Evolutionary conservation across 2,113 vertebrate genomes (phyloP).

Genomic region (Brachionichthys hirsutus): DNA sequence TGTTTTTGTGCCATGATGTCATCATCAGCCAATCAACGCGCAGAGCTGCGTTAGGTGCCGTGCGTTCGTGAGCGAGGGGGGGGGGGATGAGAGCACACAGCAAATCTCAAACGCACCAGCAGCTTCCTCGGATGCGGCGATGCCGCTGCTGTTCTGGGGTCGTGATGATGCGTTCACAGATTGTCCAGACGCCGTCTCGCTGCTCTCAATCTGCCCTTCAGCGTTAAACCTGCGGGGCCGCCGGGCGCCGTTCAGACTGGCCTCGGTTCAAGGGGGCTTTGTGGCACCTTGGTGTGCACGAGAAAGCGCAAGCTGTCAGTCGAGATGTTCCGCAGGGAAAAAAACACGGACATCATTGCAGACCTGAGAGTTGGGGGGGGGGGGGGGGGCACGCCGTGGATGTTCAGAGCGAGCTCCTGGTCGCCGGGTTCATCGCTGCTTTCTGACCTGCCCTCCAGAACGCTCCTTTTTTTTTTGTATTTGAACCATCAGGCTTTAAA

Average conservation of each 20-base stretch:
- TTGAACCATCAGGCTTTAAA: too few species aligned
- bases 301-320: slow-evolving; percentile 10
- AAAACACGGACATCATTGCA: slow-evolving; percentile 17
- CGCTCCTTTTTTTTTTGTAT: too few species aligned
- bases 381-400: too few species aligned
- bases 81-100: slow-evolving; percentile 24
- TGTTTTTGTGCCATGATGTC: slow-evolving; percentile 80
- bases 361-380: slow-evolving; percentile 3
- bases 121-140: slow-evolving; percentile 17
- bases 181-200: background rate
- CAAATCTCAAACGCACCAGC: slow-evolving; percentile 24
- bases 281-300: slow-evolving; percentile 9
- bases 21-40: slow-evolving; percentile 79
- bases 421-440: too few species aligned
- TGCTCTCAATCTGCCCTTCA: background rate
- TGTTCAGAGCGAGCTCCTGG: too few species aligned
- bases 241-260: slow-evolving; percentile 30
- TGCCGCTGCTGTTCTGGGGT: slow-evolving; percentile 1
- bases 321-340: background rate
- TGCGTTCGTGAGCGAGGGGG: slow-evolving; percentile 19
- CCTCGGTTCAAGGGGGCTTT: slow-evolving; percentile 60
- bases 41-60: slow-evolving; percentile 58
- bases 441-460: too few species aligned
- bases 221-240: background rate
- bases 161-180: slow-evolving; percentile 5